phyloP scores from a whole-genome alignment of 2,888 invertebrate genomes.

The Heliconius cydno region DNA sequence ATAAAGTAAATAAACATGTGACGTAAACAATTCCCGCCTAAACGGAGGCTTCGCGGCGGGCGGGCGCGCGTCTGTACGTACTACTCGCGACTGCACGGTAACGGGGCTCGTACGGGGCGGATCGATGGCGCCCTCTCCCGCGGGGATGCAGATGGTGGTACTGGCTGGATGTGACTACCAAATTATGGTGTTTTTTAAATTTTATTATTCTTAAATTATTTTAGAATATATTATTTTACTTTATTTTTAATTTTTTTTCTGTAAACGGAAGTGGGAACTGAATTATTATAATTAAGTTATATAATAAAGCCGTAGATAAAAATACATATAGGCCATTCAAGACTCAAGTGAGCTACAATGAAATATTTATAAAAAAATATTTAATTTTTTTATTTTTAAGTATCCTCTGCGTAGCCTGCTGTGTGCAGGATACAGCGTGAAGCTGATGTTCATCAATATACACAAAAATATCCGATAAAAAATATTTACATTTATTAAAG shows the following conservation, averaged over 20 bases:
- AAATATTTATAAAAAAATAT: no score
- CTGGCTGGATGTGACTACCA: constrained; percentile 56
- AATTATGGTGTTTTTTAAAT: not conserved
- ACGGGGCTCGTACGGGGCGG: constrained; percentile 52
- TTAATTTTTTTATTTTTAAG: no score
- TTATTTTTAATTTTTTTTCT: not conserved
- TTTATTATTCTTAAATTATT: not conserved
- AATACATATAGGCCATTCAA: no score
- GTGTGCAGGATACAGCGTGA: no score
- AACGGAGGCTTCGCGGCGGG: constrained; percentile 68
- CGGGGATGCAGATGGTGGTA: constrained; percentile 79
- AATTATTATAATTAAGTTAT: no score
- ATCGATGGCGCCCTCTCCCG: constrained; percentile 68
- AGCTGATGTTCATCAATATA: not conserved
- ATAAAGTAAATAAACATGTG: not conserved
- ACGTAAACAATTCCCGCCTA: constrained; percentile 72
- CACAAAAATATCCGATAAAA: not conserved
- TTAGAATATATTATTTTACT: not conserved
- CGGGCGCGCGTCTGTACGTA: constrained; percentile 60
- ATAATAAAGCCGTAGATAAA: no score
- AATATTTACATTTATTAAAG: not conserved
- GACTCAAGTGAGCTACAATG: no score
- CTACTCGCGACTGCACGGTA: constrained; percentile 70
- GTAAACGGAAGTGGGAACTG: no score
- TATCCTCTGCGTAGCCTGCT: no score